Percentiles rank a stretch among this genome's conserved stretches.
phyloP scores from a whole-genome alignment of 2,797 vertebrate genomes.

The Scleropages formosus region DNA sequence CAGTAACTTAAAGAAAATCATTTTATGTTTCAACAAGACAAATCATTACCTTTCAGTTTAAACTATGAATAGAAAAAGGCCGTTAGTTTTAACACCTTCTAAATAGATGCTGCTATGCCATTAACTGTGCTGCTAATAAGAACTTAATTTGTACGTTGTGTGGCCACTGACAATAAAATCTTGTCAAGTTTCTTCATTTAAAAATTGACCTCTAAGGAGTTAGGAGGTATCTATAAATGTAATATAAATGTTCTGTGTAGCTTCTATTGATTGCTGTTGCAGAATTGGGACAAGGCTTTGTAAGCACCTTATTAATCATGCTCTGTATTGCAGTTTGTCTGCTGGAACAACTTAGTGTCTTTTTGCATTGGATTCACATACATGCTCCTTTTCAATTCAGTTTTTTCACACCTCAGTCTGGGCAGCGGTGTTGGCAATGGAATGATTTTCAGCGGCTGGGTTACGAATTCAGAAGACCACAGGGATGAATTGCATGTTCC shows the following conservation, averaged over 20 bases:
- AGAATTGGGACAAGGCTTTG: neutral
- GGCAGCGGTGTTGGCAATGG: too few relatives aligned
- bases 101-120: conserved; percentile 3
- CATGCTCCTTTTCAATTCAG: too few relatives aligned
- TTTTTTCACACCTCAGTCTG: too few relatives aligned
- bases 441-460: too few relatives aligned
- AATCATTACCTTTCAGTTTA: neutral
- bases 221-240: neutral
- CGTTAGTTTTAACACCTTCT: conserved; percentile 3
- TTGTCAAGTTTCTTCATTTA: neutral
- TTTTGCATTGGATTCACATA: too few relatives aligned
- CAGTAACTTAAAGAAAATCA: neutral
- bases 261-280: conserved; percentile 10
- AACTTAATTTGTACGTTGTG: neutral
- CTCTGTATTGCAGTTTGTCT: too few relatives aligned
- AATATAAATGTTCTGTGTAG: neutral
- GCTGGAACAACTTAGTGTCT: too few relatives aligned
- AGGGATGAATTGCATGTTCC: too few relatives aligned
- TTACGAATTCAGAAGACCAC: too few relatives aligned
- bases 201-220: neutral
- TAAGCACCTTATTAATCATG: conserved; percentile 3
- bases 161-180: conserved; percentile 10
- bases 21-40: neutral
- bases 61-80: neutral
- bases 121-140: conserved; percentile 11